Base-by-base conservation (phyloP, 2,113 vertebrate species). In the Dipodomys merriami region DNA sequence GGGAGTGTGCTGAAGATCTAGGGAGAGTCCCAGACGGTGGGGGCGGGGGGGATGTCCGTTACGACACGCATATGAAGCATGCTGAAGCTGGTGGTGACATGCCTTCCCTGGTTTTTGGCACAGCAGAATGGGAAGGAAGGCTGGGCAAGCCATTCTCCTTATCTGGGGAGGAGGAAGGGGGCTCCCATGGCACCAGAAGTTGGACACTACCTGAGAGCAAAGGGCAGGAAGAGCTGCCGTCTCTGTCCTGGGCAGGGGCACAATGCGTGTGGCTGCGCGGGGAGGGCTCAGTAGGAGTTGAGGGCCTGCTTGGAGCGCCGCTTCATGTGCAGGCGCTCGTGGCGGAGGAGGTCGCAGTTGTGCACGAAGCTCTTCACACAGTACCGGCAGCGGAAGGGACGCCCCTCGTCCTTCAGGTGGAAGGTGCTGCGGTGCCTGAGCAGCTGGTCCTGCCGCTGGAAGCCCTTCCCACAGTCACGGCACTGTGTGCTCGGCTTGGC, bases 301-400 rank as follows among this genome's bases (percentile, higher is more conserved):
- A 97, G 93, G 0, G 97, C 97, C 90, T 97, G 97, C 95, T 97
- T 97, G 82, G 97, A 97, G 35, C 97, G 95, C 23, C 95, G 92
- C 46, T 95, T 96, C 97, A 97, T 95, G 90, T 97, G 97, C 72
- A 97, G 71, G 53, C 97, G 97, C 90, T 97, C 91, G 18, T 97
- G 97, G 69, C 96, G 97, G 15, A 97, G 93, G 29, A 97, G 97
- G 80, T 97, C 95, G 0, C 72, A 92, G 71, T 97, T 97, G 39
- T 97, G 96, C 7, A 35, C 62, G n/a, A 97, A 97, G 46, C 95
- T 94, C 33, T 97, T 97, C 35, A 96, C 96, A 7, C 97, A 97
- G 76, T 97, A 97, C 20, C 96, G 91, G 65, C 97, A 97, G 18
- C 80, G 94, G 3, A 97, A 78, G 10, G 90, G 71, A 16, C 69